Conservation (phyloP, 2,113 vertebrate species). For the Myiagra hebetior region DNA sequence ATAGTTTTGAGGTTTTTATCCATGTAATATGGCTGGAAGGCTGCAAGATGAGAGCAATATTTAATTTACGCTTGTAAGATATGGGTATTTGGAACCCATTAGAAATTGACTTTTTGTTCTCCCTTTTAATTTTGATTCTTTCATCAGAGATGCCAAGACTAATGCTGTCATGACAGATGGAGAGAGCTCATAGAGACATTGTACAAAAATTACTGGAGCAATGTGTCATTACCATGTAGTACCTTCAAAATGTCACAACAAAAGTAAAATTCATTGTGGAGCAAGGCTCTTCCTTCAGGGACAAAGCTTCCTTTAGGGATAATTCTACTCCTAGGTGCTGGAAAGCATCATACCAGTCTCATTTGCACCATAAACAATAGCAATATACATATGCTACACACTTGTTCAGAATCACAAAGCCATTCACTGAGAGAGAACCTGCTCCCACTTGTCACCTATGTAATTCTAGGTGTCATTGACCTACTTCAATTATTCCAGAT, state of each 20-base stretch:
- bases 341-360: neutral
- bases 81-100: constrained; percentile 55
- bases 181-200: constrained; percentile 30
- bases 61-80: constrained; percentile 52
- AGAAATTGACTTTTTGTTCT: constrained; percentile 56
- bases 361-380: neutral
- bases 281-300: neutral
- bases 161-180: constrained; percentile 65
- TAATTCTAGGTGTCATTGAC: neutral
- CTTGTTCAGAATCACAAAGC: neutral
- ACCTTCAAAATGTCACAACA: constrained; percentile 59
- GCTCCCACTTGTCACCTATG: neutral
- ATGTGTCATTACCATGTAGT: constrained; percentile 51
- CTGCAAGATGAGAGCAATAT: constrained; percentile 55
- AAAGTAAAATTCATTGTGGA: constrained; percentile 25
- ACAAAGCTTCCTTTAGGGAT: neutral
- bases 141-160: constrained; percentile 65
- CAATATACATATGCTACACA: neutral
- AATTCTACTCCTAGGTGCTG: neutral
- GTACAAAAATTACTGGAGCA: constrained; percentile 62
- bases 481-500: neutral
- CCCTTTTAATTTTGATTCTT: constrained; percentile 64
- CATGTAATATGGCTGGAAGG: constrained; percentile 3
- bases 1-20: constrained; percentile 16
- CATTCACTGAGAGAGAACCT: neutral